A percentile compares a stretch with the other conserved stretches of the same genome.
These are phyloP conservation scores for Pithys albifrons DNA, from an alignment of 2,113 vertebrate species.

Conservation along the genomic window DNA sequence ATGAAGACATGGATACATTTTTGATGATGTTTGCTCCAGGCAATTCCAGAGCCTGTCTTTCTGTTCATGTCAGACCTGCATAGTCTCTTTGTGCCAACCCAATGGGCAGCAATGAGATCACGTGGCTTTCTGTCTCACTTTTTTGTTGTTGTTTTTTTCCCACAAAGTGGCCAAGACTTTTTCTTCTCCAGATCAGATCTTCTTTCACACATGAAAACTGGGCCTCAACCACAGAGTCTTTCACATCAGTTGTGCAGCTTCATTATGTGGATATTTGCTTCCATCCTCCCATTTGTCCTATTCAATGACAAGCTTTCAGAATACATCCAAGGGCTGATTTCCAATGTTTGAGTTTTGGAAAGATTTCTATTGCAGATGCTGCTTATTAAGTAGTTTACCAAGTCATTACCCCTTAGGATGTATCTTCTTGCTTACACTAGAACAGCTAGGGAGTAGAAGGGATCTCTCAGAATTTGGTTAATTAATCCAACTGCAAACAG, in stretches of 20 bases:
- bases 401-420: conserved; percentile 47
- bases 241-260: background rate
- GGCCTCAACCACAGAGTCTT: background rate
- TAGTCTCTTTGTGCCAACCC: background rate
- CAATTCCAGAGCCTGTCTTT: background rate
- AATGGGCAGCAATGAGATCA: background rate
- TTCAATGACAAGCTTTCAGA: conserved; percentile 6
- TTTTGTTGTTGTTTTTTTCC: background rate
- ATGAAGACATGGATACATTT: fast-evolving
- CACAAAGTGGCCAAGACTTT: background rate
- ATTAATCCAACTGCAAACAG: conserved; percentile 66
- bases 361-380: conserved; percentile 20
- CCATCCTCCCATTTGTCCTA: background rate
- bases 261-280: background rate
- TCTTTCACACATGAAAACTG: background rate
- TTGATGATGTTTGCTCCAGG: background rate
- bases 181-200: background rate
- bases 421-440: conserved; percentile 28
- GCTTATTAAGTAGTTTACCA: conserved; percentile 58
- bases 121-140: background rate
- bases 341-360: conserved; percentile 1
- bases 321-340: background rate
- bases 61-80: background rate
- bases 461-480: conserved; percentile 46
- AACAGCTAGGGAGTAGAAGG: conserved; percentile 8